phyloP scores from a whole-genome alignment of 2,888 invertebrate species.

The Acholoe squamosa region DNA sequence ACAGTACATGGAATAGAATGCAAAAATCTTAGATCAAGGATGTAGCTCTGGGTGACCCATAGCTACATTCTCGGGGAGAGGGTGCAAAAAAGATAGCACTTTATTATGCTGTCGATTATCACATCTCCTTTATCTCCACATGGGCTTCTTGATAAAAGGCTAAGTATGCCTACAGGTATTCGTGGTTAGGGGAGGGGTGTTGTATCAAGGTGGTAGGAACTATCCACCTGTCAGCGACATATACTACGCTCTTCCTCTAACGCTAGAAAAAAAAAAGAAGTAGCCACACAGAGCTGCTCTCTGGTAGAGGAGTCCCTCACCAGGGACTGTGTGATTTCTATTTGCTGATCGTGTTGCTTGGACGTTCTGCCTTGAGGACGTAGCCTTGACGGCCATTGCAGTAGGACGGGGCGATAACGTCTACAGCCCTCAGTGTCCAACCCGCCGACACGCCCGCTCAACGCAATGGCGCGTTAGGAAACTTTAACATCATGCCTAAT shows the following conservation, averaged over 20 bases:
- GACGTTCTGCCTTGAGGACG: neutral
- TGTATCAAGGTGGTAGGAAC: no score
- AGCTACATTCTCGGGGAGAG: no score
- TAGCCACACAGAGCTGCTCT: conserved; percentile 3
- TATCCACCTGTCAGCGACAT: no score
- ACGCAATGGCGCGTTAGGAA: neutral
- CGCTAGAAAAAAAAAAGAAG: neutral
- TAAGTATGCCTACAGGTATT: neutral
- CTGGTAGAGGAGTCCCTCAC: neutral
- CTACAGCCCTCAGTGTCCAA: conserved; percentile 24
- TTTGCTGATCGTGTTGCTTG: conserved; percentile 14
- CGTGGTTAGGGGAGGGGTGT: no score
- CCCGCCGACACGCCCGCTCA: neutral
- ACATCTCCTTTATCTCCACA: no score
- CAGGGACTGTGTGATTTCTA: neutral
- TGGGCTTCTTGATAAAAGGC: no score
- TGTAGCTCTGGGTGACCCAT: no score
- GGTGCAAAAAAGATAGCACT: no score
- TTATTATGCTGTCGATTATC: no score
- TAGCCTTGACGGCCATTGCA: neutral
- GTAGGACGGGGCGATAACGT: conserved; percentile 4
- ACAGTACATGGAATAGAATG: no score
- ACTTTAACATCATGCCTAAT: neutral
- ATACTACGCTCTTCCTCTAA: no score
- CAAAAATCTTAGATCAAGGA: no score